Evolutionary conservation across 1,140 invertebrate species (phyloP).

Genomic region (Pinna nobilis): DNA sequence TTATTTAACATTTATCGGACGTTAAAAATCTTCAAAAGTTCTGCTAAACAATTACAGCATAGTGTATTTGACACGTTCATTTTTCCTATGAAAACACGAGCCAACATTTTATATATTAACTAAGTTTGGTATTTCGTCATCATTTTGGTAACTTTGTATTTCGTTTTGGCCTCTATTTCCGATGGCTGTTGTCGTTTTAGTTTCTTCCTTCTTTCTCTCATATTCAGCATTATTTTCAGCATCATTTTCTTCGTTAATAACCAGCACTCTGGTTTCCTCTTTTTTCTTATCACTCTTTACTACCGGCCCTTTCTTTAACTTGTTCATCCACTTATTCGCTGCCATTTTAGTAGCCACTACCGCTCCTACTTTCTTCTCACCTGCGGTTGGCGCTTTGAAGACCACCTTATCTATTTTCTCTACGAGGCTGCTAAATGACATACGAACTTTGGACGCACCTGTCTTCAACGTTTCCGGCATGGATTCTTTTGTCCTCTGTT

Average conservation of each 20-base stretch:
- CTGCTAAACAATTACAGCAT: too few species aligned
- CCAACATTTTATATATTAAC: background rate
- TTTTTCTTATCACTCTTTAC: too few species aligned
- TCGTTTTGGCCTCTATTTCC: background rate
- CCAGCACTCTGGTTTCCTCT: background rate
- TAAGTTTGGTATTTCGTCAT: background rate
- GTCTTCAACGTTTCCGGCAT: background rate
- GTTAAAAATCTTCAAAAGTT: too few species aligned
- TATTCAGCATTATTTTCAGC: background rate
- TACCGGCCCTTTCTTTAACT: background rate
- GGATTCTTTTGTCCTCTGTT: background rate
- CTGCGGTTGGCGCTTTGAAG: constrained; percentile 10
- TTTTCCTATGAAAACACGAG: background rate
- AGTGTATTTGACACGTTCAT: too few species aligned
- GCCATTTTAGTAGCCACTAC: background rate
- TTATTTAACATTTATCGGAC: too few species aligned
- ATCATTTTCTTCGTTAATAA: constrained; percentile 11
- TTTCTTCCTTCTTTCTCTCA: background rate
- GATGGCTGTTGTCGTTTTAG: too few species aligned
- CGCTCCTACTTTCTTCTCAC: background rate
- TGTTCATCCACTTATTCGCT: constrained; percentile 9
- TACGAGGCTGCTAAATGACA: constrained; percentile 1
- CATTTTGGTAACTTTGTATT: background rate
- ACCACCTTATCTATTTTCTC: constrained; percentile 26
- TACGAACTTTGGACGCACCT: background rate